Base-by-base conservation (phyloP, 35 echinoderm and acorn worm genomes). In the Eucidaris tribuloides region DNA sequence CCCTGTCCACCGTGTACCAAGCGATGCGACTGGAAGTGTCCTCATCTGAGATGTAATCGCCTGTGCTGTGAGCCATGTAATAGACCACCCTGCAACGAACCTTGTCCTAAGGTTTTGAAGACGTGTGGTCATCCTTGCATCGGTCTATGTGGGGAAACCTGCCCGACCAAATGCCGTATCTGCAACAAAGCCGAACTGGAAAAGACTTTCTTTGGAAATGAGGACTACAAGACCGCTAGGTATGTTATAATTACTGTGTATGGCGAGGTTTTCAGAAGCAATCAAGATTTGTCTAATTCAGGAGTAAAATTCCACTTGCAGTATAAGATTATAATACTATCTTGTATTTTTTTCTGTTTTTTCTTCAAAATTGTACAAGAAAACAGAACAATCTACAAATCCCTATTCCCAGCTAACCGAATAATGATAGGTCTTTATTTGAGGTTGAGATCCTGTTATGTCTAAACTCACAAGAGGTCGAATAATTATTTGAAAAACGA, bases 81-180 rank as follows among this genome's bases (percentile, higher is more conserved):
- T 36, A 65, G 82, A 45, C 46, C n/a, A 1, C 71, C 81, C 5
- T 88, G 81, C 42, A 27, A 85, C 46, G 32, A 85, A 43, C 83
- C 88, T 25, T 88, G 88, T 56, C 30, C 64, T 18, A 0, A 46
- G 7, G 76, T 57, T 42, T 35, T 40, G 5, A 14, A 46, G 18
- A 71, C 44, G 45, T 86, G 89, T 79, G 78, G 45, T 5, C 82
- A 91, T 84, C 77, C 60, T 41, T 92, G 90, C 37, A 86, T 82
- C 57, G 90, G 90, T 72, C 20, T 86, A 0, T 92, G 90, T 78
- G 83, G 83, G 23, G 90, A 92, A 28, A 78, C 81, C 15, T 92
- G 90, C 46, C 90, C 90, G 14, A 85, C 79, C 3, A 81, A 74
- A n/a, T 92, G 89, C 48, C 52, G 62, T 49, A 76, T 86, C 45